Percentiles rank a stretch among this genome's conserved stretches.
Evolutionary conservation across 2,113 vertebrate species (phyloP).

Genomic region (Ibidorhyncha struthersii): DNA sequence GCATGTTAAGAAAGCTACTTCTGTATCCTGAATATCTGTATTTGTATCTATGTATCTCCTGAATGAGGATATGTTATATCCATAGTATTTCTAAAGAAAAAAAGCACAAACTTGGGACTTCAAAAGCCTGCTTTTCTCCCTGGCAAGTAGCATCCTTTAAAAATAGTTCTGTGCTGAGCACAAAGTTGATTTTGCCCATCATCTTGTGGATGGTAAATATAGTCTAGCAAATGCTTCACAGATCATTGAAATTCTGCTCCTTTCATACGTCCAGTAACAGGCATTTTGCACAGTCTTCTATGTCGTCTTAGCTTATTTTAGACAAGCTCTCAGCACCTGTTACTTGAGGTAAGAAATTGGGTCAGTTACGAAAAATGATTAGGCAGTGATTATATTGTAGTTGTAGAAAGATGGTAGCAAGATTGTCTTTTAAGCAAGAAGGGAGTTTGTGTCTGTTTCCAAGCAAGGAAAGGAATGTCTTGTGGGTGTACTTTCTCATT

Average conservation of each 20-base stretch:
- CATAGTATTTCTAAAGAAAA: not conserved
- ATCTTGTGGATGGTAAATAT: not conserved
- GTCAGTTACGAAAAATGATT: not conserved
- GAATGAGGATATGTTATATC: not conserved
- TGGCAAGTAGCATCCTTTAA: not conserved
- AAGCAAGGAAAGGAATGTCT: not conserved
- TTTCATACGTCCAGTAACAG: not conserved
- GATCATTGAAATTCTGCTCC: not conserved
- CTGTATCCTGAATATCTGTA: not conserved
- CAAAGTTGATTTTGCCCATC: not conserved
- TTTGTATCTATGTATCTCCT: not conserved
- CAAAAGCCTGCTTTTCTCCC: not conserved
- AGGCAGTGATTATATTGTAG: not conserved
- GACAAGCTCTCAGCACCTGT: not conserved
- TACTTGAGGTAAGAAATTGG: not conserved
- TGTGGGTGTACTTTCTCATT: not conserved
- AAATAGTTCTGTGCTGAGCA: not conserved
- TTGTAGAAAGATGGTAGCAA: not conserved
- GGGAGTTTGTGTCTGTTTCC: rapidly evolving
- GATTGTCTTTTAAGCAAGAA: not conserved
- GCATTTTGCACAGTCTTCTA: not conserved
- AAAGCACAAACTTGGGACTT: not conserved
- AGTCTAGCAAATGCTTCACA: not conserved
- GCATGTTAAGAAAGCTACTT: not conserved
- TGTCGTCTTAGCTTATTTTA: not conserved